Base-by-base conservation (phyloP, 1,140 invertebrate species). In the Pogonomyrmex barbatus region DNA sequence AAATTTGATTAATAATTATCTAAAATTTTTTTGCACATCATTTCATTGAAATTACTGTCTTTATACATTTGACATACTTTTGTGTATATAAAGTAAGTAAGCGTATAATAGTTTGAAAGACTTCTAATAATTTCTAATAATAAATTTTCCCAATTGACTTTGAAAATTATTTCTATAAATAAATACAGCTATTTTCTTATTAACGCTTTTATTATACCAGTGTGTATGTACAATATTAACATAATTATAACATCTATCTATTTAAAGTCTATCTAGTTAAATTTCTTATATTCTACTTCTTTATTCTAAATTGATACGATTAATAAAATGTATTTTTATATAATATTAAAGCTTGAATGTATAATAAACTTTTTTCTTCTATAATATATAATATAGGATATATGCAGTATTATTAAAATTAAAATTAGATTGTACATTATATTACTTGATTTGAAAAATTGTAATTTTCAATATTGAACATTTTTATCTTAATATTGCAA, bases 31-130 rank as follows among this genome's bases (percentile, higher is more conserved):
- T 58, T 9, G 3, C 42, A 58, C 50, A 81, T 70, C 58, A 81
- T 81, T 81, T 71, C 1, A 52, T 70, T 58, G 39, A 58, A 45
- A 58, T 36, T 54, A 10, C 4, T 67, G 24, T 62, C 12, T 30
- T 54, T 54, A 6, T 62, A 14, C 56, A 54, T 30, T 65, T 79
- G 62, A 67, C 12, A 79, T 8, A 79, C 45, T 65, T 65, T 67
- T 67, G 17, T 14, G 39, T 42, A 36, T 60, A 5, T n/a, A n/a
- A n/a, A n/a, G n/a, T n/a, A n/a, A n/a, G n/a, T n/a, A n/a, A n/a
- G n/a, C n/a, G 30, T 79, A n/a, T 67, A 79, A 30, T 67, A 79
- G 12, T 52, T 67, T 17, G 2, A 79, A 42, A 12, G n/a, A 63
- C n/a, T 78, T 54, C n/a, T 54, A 36, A 12, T 63, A 50, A 24